These are phyloP conservation scores for Platysternon megacephalum DNA, from an alignment of 2,113 vertebrate species.

Conservation along the genomic window DNA sequence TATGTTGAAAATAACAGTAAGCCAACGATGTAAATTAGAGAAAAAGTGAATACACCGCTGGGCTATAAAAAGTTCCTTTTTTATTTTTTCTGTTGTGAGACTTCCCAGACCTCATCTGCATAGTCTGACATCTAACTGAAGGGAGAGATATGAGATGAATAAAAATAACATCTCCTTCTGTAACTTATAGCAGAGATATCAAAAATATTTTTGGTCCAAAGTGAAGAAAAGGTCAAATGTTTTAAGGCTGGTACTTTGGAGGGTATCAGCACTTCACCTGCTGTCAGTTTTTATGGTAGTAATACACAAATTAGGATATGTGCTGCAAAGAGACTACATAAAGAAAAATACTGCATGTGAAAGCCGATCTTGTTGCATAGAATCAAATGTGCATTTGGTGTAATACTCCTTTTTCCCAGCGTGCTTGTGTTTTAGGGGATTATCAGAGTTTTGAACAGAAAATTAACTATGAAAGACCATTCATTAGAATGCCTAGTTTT, in stretches of 20 bases:
- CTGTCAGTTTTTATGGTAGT: neutral
- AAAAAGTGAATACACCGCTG: neutral
- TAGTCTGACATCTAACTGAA: neutral
- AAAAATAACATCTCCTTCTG: neutral
- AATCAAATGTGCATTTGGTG: neutral
- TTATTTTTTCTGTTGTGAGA: neutral
- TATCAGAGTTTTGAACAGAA: conserved; percentile 1
- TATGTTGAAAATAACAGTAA: neutral
- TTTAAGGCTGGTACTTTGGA: neutral
- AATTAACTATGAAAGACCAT: neutral
- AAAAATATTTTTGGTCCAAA: neutral
- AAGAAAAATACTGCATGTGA: conserved; percentile 1
- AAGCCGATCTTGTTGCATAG: neutral
- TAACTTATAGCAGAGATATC: neutral
- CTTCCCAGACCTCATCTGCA: neutral
- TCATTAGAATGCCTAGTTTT: neutral
- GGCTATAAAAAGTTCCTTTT: neutral
- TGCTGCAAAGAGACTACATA: neutral
- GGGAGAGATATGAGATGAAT: neutral
- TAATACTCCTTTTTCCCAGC: neutral
- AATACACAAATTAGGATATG: neutral
- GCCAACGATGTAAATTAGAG: neutral
- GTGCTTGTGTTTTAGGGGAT: neutral
- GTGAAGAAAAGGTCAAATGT: neutral
- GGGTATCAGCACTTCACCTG: neutral